phyloP scores from a whole-genome alignment of 2,113 vertebrate genomes.

The Solenodon paradoxus region DNA sequence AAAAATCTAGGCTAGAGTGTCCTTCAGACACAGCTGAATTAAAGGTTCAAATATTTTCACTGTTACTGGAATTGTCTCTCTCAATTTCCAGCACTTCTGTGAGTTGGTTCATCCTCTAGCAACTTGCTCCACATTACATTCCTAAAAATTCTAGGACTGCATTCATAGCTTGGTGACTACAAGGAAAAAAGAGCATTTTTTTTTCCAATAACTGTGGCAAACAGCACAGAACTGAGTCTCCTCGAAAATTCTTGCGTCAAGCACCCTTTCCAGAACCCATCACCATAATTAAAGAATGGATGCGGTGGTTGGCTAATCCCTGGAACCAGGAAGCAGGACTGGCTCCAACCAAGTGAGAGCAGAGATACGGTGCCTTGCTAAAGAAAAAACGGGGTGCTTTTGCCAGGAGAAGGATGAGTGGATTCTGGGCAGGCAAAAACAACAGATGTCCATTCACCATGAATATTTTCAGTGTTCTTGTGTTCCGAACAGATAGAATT shows the following conservation, averaged over 20 bases:
- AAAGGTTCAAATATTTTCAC: not conserved
- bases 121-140: not conserved
- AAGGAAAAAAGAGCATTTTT: not conserved
- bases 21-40: not conserved
- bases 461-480: not conserved
- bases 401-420: not conserved
- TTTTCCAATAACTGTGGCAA: not conserved
- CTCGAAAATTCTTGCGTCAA: rapidly evolving
- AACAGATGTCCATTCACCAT: not conserved
- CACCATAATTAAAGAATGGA: not conserved
- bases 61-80: not conserved
- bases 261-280: not conserved
- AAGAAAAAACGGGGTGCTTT: not conserved
- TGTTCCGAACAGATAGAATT: not conserved
- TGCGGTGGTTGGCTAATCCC: not conserved
- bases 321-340: not conserved
- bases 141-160: not conserved
- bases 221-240: not conserved
- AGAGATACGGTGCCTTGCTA: not conserved
- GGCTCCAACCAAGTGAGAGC: not conserved
- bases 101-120: not conserved
- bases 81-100: not conserved
- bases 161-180: not conserved
- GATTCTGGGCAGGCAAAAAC: not conserved
- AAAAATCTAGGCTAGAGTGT: not conserved